A percentile compares a stretch with the other conserved stretches of the same genome.
phyloP scores from a whole-genome alignment of 2,888 invertebrate species.

The Pyrocoelia pectoralis region DNA sequence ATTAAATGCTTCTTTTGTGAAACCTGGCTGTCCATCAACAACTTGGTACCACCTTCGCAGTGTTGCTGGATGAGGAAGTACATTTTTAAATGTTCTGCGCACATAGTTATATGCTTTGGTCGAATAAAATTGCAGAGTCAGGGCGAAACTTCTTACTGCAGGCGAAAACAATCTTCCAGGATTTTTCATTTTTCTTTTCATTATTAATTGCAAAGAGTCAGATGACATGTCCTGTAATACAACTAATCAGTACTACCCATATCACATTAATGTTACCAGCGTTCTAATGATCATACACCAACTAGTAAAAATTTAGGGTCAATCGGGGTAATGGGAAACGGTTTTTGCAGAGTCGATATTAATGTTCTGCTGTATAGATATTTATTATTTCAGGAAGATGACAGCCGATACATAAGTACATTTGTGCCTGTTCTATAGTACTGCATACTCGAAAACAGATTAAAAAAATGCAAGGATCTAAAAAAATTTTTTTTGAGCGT shows the following conservation, averaged over 20 bases:
- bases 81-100: slow-evolving; percentile 10
- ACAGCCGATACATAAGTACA: too few species aligned
- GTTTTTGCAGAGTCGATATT: too few species aligned
- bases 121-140: slow-evolving; percentile 6
- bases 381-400: too few species aligned
- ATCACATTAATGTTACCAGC: too few species aligned
- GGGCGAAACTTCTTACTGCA: background rate
- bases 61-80: slow-evolving; percentile 15
- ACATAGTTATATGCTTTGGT: slow-evolving; percentile 5
- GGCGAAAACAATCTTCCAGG: background rate
- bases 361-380: too few species aligned
- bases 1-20: slow-evolving; percentile 17
- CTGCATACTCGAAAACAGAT: too few species aligned
- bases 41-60: background rate
- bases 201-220: background rate
- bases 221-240: background rate
- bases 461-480: too few species aligned
- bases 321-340: too few species aligned
- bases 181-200: background rate
- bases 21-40: slow-evolving; percentile 17
- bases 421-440: too few species aligned
- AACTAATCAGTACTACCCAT: background rate
- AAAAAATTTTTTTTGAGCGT: too few species aligned
- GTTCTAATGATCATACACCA: too few species aligned
- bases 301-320: too few species aligned